These are phyloP conservation scores for Drosophila ironensis DNA, from an alignment of 1,140 invertebrate species.

Conservation along the genomic window DNA sequence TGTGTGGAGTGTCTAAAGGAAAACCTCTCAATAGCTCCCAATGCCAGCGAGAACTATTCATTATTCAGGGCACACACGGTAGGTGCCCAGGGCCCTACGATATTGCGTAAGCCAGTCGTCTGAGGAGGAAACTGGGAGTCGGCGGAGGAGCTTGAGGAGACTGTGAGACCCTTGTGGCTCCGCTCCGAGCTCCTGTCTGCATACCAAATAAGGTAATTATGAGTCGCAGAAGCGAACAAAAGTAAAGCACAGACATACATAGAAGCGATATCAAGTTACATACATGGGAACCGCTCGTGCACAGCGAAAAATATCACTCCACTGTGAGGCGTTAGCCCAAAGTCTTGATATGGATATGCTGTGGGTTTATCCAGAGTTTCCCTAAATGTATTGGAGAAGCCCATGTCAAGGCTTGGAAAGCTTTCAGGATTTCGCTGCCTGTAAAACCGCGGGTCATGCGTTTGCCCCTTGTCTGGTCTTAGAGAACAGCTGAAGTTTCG, in stretches of 20 bases:
- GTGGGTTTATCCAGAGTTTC: no score
- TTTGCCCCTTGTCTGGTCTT: slow-evolving; percentile 55
- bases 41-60: slow-evolving; percentile 22
- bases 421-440: background rate
- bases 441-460: slow-evolving; percentile 14
- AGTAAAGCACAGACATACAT: slow-evolving; percentile 59
- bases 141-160: background rate
- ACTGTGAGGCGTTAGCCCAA: no score
- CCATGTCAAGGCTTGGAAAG: no score
- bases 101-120: slow-evolving; percentile 37
- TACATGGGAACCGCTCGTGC: slow-evolving; percentile 57
- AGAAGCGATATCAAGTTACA: slow-evolving; percentile 68
- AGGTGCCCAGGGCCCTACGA: background rate
- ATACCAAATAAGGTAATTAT: slow-evolving; percentile 79
- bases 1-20: no score
- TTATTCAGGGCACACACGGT: slow-evolving; percentile 38
- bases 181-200: slow-evolving; percentile 64
- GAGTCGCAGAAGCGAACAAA: slow-evolving; percentile 68
- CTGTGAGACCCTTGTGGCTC: slow-evolving; percentile 10
- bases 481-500: slow-evolving; percentile 46
- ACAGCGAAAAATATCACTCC: slow-evolving; percentile 21
- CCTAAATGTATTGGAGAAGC: no score
- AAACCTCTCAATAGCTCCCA: slow-evolving; percentile 14
- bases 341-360: no score
- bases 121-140: slow-evolving; percentile 1